phyloP scores from a whole-genome alignment of 2,797 vertebrate genomes.

The Garrulus glandarius region DNA sequence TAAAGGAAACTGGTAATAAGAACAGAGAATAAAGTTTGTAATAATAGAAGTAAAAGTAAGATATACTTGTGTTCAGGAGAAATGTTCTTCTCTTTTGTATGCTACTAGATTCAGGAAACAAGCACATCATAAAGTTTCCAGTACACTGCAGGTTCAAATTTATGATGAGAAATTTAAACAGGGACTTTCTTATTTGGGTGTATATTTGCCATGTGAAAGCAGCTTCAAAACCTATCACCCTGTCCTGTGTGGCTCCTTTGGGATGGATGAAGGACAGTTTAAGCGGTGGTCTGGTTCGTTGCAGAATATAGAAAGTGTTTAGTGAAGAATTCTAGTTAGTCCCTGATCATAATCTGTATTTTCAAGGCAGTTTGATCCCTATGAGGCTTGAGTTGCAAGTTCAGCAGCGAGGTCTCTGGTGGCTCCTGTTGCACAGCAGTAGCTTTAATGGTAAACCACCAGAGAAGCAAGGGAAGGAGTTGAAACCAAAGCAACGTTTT shows the following conservation, averaged over 20 bases:
- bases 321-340: neutral
- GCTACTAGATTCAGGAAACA: neutral
- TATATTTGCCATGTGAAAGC: neutral
- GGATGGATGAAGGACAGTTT: neutral
- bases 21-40: neutral
- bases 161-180: neutral
- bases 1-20: neutral
- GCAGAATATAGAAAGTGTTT: neutral
- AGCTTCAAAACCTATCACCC: neutral
- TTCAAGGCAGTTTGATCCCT: neutral
- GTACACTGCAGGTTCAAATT: neutral
- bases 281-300: neutral
- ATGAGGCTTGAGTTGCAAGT: neutral
- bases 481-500: neutral
- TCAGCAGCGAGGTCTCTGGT: neutral
- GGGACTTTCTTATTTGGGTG: neutral
- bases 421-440: neutral
- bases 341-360: accelerated
- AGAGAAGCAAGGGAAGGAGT: neutral
- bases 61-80: neutral
- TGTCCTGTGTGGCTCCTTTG: neutral
- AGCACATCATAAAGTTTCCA: neutral
- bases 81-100: neutral
- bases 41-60: neutral
- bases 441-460: neutral